Evolutionary conservation across 2,113 vertebrate genomes (phyloP).

Genomic region (Brienomyrus brachyistius): DNA sequence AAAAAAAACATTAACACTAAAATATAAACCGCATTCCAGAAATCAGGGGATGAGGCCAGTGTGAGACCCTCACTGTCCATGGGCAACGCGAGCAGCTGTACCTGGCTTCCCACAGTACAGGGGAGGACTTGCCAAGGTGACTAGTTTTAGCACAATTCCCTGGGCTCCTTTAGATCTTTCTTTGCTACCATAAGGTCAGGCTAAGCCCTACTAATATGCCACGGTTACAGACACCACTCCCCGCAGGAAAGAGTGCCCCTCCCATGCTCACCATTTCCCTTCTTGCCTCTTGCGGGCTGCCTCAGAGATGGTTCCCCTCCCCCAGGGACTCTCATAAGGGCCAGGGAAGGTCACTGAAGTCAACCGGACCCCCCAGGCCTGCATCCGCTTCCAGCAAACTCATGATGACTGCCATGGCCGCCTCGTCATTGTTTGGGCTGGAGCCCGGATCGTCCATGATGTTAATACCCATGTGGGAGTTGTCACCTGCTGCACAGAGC

Average conservation of each 20-base stretch:
- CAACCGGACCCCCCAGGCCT: slow-evolving; percentile 92
- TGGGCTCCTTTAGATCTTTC: not conserved
- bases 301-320: not conserved
- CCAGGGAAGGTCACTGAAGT: slow-evolving; percentile 98
- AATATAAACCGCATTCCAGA: slow-evolving; percentile 59
- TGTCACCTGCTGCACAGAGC: slow-evolving; percentile 67
- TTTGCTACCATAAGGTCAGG: not conserved
- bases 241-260: not conserved
- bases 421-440: slow-evolving; percentile 93
- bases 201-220: not conserved
- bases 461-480: slow-evolving; percentile 86
- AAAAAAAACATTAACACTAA: slow-evolving; percentile 74
- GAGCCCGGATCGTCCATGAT: slow-evolving; percentile 95
- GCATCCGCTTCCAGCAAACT: slow-evolving; percentile 96
- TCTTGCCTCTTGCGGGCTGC: not conserved
- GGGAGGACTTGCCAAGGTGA: not conserved
- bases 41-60: slow-evolving; percentile 68
- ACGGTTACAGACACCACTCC: not conserved
- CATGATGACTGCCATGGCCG: slow-evolving; percentile 98
- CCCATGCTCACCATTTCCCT: not conserved
- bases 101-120: not conserved
- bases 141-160: not conserved
- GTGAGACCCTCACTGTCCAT: slow-evolving; percentile 15
- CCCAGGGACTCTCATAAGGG: slow-evolving; percentile 75
- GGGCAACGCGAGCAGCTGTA: not conserved